Evolutionary conservation across 2,888 invertebrate genomes (phyloP).

Genomic region (Spilosoma lubricipeda): DNA sequence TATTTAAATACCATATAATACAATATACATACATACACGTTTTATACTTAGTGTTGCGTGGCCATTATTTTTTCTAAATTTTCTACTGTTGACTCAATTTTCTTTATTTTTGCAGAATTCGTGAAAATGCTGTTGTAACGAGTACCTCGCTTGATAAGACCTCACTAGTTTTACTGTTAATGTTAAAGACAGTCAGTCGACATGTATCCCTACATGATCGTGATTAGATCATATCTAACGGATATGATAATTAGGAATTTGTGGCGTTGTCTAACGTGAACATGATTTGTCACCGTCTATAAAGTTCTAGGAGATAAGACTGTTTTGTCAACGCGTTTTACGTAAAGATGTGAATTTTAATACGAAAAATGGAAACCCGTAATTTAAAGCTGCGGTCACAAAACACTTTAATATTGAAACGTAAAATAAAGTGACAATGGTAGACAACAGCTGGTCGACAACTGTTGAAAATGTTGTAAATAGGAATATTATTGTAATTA

Average conservation of each 20-base stretch:
- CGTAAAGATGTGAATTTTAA: not conserved
- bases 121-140: slow-evolving; percentile 86
- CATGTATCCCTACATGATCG: slow-evolving; percentile 22
- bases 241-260: slow-evolving; percentile 1
- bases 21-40: not conserved
- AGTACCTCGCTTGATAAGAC: slow-evolving; percentile 63
- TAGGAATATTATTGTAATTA: slow-evolving; percentile 60
- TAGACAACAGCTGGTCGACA: slow-evolving; percentile 20
- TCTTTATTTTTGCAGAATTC: slow-evolving; percentile 81
- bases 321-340: not conserved
- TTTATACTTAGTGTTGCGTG: not conserved
- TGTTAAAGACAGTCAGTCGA: slow-evolving; percentile 39
- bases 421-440: not conserved
- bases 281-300: not conserved
- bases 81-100: not conserved
- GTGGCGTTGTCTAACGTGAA: slow-evolving; percentile 9
- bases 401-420: not conserved
- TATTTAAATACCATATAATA: not conserved
- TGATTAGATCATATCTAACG: slow-evolving; percentile 22
- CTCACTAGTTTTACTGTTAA: slow-evolving; percentile 73
- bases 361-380: not conserved
- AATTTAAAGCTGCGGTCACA: not conserved
- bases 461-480: slow-evolving; percentile 53
- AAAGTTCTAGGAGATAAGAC: not conserved
- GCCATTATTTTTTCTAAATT: not conserved